These are phyloP conservation scores for Acrobasis suavella DNA, from an alignment of 2,888 invertebrate genomes.

Conservation along the genomic window DNA sequence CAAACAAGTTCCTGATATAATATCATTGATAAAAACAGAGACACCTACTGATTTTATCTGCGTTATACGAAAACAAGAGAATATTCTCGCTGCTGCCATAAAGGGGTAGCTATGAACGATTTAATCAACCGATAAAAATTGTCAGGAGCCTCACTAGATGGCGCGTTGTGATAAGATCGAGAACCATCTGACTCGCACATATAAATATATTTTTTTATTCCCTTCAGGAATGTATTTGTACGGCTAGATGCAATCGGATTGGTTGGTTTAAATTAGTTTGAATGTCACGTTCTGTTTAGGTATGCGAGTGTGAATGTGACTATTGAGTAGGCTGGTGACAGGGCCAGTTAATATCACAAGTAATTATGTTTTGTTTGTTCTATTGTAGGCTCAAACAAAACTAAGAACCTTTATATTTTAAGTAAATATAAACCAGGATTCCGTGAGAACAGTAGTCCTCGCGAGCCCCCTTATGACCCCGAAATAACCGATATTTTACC, in stretches of 20 bases:
- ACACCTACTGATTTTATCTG: constrained; percentile 56
- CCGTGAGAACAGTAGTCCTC: too few species aligned
- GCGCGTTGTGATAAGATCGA: constrained; percentile 54
- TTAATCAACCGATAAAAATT: constrained; percentile 76
- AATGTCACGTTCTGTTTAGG: constrained; percentile 1
- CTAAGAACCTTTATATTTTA: too few species aligned
- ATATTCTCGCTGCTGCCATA: constrained; percentile 56
- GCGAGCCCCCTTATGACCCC: too few species aligned
- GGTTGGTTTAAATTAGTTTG: background rate
- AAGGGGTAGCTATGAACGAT: constrained; percentile 74
- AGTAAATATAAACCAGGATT: too few species aligned
- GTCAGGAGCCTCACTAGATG: constrained; percentile 61
- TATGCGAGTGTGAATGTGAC: constrained; percentile 6
- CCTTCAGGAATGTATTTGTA: constrained; percentile 20
- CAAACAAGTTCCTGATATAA: constrained; percentile 34
- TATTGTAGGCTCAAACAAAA: too few species aligned
- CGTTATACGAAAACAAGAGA: constrained; percentile 56
- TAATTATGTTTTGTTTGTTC: too few species aligned
- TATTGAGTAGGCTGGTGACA: background rate
- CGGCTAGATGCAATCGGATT: constrained; percentile 2
- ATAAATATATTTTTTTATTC: constrained; percentile 37
- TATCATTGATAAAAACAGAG: constrained; percentile 39
- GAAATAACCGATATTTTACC: too few species aligned
- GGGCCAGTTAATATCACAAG: background rate
- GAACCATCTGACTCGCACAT: constrained; percentile 34